phyloP scores from a whole-genome alignment of 2,888 invertebrate species.

The Cylindroiulus punctatus region DNA sequence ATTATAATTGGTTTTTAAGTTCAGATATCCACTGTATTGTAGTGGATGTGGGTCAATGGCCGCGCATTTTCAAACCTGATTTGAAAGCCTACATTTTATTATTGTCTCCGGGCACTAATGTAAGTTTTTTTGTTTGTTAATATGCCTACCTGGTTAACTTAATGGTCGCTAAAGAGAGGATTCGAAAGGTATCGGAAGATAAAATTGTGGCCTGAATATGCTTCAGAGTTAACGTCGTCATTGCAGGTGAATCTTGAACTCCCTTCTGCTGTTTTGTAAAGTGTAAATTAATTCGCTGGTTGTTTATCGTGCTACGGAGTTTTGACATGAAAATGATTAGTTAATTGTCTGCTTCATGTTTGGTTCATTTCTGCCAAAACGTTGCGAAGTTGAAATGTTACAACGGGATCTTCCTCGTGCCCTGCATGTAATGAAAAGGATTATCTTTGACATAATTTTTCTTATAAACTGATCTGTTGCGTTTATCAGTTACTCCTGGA shows the following conservation, averaged over 20 bases:
- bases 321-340: background rate
- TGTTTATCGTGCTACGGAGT: background rate
- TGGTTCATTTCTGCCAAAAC: no score
- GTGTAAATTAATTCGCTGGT: background rate
- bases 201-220: background rate
- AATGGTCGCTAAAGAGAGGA: background rate
- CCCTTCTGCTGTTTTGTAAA: background rate
- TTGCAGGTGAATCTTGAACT: background rate
- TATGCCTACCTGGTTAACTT: background rate
- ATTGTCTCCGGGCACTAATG: conserved; percentile 4
- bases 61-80: background rate
- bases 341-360: background rate
- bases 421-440: background rate
- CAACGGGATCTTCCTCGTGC: background rate
- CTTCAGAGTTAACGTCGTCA: background rate
- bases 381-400: no score
- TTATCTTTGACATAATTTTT: conserved; percentile 1
- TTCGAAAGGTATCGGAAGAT: conserved; percentile 1
- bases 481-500: background rate
- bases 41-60: conserved; percentile 33
- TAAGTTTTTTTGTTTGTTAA: background rate
- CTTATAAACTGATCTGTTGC: background rate
- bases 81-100: conserved; percentile 34
- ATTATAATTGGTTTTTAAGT: background rate
- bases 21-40: no score